A percentile compares a stretch with the other conserved stretches of the same genome.
These are phyloP conservation scores for Parazoanthus atlanticus DNA, from an alignment of 92 coral and sea anemone species.

Conservation along the genomic window DNA sequence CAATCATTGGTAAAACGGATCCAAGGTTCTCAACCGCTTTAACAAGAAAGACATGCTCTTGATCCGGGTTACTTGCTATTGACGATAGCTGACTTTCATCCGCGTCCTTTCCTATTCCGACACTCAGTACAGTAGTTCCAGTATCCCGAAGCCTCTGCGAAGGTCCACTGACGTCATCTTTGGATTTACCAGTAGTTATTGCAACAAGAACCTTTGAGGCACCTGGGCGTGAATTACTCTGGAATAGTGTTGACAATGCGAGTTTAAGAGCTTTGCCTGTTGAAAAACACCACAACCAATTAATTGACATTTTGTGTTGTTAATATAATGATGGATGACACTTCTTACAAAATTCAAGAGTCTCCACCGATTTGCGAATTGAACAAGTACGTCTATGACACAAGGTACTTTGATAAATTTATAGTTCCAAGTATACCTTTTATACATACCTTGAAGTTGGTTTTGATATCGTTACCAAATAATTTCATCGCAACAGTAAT, in stretches of 20 bases:
- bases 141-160: conserved; percentile 14
- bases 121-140: conserved; percentile 29
- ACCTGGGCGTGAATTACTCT: conserved; percentile 14
- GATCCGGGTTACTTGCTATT: conserved; percentile 14
- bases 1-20: conserved; percentile 10
- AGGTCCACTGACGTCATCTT: conserved; percentile 21
- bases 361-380: neutral
- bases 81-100: conserved; percentile 4
- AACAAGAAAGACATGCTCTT: conserved; percentile 30
- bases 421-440: neutral
- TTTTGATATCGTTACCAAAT: neutral
- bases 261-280: conserved; percentile 37
- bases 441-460: neutral
- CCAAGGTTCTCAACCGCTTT: conserved; percentile 26
- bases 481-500: neutral
- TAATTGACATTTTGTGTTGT: neutral
- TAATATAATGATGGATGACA: neutral
- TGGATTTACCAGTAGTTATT: conserved; percentile 27
- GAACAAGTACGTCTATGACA: neutral
- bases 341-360: too few relatives aligned
- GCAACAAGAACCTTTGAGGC: conserved; percentile 3
- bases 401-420: neutral
- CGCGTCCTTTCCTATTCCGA: conserved; percentile 24
- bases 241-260: neutral
- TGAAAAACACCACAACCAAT: neutral